These are phyloP conservation scores for Zaprionus bogoriensis DNA, from an alignment of 2,888 invertebrate genomes.

Conservation along the genomic window DNA sequence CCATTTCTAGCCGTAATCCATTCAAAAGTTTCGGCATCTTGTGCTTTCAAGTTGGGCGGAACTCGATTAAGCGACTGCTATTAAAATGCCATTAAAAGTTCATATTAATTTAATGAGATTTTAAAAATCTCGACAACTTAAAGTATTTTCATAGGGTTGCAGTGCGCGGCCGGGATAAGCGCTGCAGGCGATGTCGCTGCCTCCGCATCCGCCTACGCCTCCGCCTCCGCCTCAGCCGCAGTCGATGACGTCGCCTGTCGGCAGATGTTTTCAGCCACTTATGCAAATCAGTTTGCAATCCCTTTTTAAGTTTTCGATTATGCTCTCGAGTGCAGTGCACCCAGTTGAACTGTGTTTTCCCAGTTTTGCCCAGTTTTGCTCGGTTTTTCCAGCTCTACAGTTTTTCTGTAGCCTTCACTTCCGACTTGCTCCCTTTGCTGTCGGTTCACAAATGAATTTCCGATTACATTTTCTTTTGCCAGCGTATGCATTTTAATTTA, in stretches of 20 bases:
- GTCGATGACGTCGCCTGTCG: slow-evolving; percentile 32
- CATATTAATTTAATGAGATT: slow-evolving; percentile 32
- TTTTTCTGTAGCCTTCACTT: too few relatives aligned
- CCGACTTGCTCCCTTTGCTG: slow-evolving; percentile 11
- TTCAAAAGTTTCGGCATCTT: not conserved
- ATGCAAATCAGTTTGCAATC: slow-evolving; percentile 68
- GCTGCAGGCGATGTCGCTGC: not conserved
- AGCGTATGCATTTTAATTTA: slow-evolving; percentile 66
- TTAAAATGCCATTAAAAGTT: slow-evolving; percentile 8
- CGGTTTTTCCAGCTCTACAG: too few relatives aligned
- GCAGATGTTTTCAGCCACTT: slow-evolving; percentile 56
- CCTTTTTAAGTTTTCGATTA: slow-evolving; percentile 62
- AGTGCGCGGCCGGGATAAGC: not conserved
- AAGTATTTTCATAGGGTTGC: slow-evolving; percentile 10
- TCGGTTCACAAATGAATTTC: slow-evolving; percentile 63
- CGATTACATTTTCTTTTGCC: slow-evolving; percentile 63
- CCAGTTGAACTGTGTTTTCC: not conserved
- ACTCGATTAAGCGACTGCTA: not conserved
- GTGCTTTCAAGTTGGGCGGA: too few relatives aligned
- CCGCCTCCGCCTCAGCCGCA: too few relatives aligned
- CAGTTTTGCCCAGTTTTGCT: not conserved
- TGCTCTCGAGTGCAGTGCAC: slow-evolving; percentile 24
- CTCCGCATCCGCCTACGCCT: too few relatives aligned
- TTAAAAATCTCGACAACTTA: slow-evolving; percentile 14
- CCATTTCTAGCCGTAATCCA: not conserved